A percentile compares a stretch with the other conserved stretches of the same genome.
Evolutionary conservation across 2,113 vertebrate genomes (phyloP).

Genomic region (Peromyscus leucopus): DNA sequence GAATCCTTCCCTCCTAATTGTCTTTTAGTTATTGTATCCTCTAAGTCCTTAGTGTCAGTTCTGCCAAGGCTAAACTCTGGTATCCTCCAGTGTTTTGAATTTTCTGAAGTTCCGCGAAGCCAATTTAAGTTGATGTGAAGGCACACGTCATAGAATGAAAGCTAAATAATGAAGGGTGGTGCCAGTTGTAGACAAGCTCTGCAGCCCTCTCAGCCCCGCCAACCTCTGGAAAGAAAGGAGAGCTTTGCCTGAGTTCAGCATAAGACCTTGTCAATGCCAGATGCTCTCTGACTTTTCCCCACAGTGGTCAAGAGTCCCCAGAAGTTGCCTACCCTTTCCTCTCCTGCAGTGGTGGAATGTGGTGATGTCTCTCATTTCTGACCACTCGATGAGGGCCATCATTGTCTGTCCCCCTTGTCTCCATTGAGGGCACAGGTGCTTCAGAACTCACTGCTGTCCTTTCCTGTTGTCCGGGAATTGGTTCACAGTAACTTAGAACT

Average conservation of each 20-base stretch:
- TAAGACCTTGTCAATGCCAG: not conserved
- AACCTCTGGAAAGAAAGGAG: not conserved
- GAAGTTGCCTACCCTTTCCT: not conserved
- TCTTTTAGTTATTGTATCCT: constrained; percentile 5
- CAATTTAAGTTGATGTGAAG: constrained; percentile 13
- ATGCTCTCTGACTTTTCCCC: not conserved
- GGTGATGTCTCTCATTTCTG: not conserved
- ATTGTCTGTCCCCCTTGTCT: not conserved
- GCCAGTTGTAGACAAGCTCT: not conserved
- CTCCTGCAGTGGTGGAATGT: not conserved
- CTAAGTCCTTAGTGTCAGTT: not conserved
- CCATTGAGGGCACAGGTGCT: not conserved
- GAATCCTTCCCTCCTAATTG: not conserved
- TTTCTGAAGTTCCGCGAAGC: not conserved
- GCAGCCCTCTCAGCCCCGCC: not conserved
- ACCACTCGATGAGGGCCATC: not conserved
- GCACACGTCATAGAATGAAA: constrained; percentile 19
- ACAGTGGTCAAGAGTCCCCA: not conserved
- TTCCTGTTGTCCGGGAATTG: constrained; percentile 4
- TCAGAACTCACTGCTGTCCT: not conserved
- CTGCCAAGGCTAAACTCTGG: not conserved
- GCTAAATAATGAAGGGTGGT: not conserved
- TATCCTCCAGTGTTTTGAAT: not conserved
- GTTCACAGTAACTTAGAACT: not conserved
- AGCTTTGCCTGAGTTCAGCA: not conserved